Base-by-base conservation (phyloP, 1,140 invertebrate genomes). In the Laodelphax striatellus region DNA sequence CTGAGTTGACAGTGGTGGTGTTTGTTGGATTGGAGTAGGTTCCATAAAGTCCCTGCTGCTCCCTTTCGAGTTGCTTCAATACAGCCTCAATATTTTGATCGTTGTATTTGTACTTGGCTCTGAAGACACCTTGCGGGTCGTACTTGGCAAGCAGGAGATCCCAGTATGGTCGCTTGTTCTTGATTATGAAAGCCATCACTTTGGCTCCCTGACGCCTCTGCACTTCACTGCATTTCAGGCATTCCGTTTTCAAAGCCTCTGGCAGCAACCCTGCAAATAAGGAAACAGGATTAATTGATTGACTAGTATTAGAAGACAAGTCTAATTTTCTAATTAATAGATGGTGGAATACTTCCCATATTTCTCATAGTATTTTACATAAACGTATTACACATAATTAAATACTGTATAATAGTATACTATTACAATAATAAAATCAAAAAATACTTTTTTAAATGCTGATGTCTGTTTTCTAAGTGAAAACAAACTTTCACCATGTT, bases 91-190 rank as follows among this genome's bases (percentile, higher is more conserved):
- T 58, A 5, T 41, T 44, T 2, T 55, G 1, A 13, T 58, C 61
- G 13, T 62, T 53, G 44, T 59, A 43, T 24, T 55, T 78, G 62
- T 81, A 85, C 60, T 77, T 80, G 62, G 70, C 74, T 58, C 74
- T 72, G 68, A 78, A 85, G 14, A 73, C 68, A 1, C 77, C 75
- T 0, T 80, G 73, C 0, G 81, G 79, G 66, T 87, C 84, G 64
- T 75, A 86, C 67, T 82, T 83, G 2, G 64, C 71, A 13, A 73
- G 66, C 10, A 86, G 63, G 6, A 77, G 65, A 6, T 77, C 70
- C 84, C 83, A 87, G 55, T 77, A 69, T 0, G 77, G 75, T 1
- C 68, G 71, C 59, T 82, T 79, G 11, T 85, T 75, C 13, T 79
- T 72, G 21, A 80, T 74, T 34, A 83, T 63, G 54, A 72, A 70